Conservation (phyloP, 2,888 invertebrate genomes). For the Himalopsyche japonica region DNA sequence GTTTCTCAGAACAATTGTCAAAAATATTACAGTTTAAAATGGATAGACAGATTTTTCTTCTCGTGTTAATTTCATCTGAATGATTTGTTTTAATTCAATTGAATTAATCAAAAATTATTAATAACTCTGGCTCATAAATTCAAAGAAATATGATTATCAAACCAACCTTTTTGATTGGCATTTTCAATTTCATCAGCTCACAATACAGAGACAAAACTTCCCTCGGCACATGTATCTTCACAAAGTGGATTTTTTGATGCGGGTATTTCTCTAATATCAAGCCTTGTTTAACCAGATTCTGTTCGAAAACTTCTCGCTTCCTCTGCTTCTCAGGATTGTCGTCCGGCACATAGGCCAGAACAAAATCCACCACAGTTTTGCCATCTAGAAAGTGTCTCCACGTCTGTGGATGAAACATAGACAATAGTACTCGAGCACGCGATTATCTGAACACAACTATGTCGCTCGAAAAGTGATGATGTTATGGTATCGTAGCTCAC, state of each 20-base stretch:
- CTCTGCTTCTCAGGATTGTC: conserved; percentile 47
- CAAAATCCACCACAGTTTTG: conserved; percentile 62
- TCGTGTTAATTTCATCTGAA: too few relatives aligned
- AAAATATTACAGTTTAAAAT: too few relatives aligned
- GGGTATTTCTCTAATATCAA: conserved; percentile 64
- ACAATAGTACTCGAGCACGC: neutral
- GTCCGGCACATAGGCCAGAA: conserved; percentile 61
- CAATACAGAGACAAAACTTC: conserved; percentile 73
- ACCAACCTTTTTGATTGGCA: conserved; percentile 73
- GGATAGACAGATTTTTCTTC: too few relatives aligned
- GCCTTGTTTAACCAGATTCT: conserved; percentile 64
- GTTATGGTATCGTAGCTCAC: neutral
- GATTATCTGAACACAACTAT: neutral
- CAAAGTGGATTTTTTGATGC: conserved; percentile 66
- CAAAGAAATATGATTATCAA: too few relatives aligned
- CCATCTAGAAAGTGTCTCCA: conserved; percentile 60
- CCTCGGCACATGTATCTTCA: conserved; percentile 74
- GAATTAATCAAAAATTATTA: too few relatives aligned
- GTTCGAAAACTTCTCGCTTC: conserved; percentile 63
- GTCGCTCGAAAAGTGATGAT: neutral
- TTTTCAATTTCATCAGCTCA: conserved; percentile 74
- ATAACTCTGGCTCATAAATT: too few relatives aligned
- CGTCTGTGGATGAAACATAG: conserved; percentile 47
- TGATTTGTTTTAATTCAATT: too few relatives aligned
- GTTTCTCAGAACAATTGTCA: too few relatives aligned